These are phyloP conservation scores for Drepana falcataria DNA, from an alignment of 2,888 invertebrate species.

Conservation along the genomic window DNA sequence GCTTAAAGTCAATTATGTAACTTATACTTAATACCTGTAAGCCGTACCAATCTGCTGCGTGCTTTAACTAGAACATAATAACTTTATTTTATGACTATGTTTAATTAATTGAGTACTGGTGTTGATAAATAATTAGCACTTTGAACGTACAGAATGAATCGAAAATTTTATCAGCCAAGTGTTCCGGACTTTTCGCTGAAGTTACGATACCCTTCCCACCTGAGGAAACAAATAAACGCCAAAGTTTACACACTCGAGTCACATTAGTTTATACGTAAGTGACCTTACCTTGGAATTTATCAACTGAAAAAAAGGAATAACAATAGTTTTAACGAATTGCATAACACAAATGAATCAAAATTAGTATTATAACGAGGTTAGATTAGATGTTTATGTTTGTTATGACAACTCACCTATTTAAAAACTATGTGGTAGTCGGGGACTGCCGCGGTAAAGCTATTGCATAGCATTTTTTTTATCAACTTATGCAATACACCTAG, in stretches of 20 bases:
- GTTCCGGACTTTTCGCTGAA: conserved; percentile 31
- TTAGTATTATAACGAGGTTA: too few species aligned
- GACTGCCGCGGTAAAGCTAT: too few species aligned
- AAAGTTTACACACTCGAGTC: neutral
- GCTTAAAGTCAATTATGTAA: too few species aligned
- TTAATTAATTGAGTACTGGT: too few species aligned
- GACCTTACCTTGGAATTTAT: conserved; percentile 32
- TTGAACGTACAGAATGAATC: conserved; percentile 47
- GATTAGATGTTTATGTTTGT: too few species aligned
- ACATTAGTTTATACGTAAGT: neutral
- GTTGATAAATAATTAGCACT: neutral
- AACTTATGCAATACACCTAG: too few species aligned
- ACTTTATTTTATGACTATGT: too few species aligned
- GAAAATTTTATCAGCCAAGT: conserved; percentile 52
- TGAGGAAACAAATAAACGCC: conserved; percentile 16
- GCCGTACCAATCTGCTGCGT: neutral
- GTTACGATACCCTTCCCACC: conserved; percentile 55
- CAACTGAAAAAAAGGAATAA: conserved; percentile 27
- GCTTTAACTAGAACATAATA: conserved; percentile 1
- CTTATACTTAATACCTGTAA: neutral
- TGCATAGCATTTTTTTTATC: too few species aligned
- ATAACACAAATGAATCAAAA: too few species aligned
- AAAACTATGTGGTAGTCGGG: too few species aligned
- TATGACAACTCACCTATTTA: too few species aligned
- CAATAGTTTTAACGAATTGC: neutral